Evolutionary conservation across 1,140 invertebrate genomes (phyloP).

Genomic region (Ladona fulva): DNA sequence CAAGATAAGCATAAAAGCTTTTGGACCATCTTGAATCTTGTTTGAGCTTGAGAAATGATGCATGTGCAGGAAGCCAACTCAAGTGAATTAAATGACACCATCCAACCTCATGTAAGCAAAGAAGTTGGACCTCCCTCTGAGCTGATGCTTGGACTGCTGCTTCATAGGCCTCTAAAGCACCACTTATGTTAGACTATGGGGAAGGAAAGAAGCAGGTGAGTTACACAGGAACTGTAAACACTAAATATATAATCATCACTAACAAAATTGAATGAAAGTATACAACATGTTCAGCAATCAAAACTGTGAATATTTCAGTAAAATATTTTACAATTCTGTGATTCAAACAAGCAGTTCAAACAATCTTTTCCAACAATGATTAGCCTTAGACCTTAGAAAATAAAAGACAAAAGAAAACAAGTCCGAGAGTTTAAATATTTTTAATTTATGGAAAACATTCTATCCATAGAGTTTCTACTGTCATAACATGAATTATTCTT

Average conservation of each 20-base stretch:
- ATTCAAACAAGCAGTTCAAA: too few relatives aligned
- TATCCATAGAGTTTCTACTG: too few relatives aligned
- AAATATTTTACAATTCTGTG: too few relatives aligned
- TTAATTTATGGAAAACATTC: too few relatives aligned
- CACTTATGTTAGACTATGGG: slow-evolving; percentile 48
- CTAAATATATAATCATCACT: not conserved
- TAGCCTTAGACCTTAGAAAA: too few relatives aligned
- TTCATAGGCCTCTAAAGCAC: slow-evolving; percentile 49
- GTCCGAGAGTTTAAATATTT: too few relatives aligned
- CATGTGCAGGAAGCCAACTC: slow-evolving; percentile 46
- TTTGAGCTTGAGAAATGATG: slow-evolving; percentile 48
- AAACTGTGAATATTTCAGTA: too few relatives aligned
- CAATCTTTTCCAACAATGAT: too few relatives aligned
- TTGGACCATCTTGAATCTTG: slow-evolving; percentile 58
- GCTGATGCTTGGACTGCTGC: slow-evolving; percentile 48
- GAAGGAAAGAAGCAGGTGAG: not conserved
- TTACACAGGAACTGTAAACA: not conserved
- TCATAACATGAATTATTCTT: too few relatives aligned
- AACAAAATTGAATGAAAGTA: too few relatives aligned
- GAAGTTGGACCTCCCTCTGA: slow-evolving; percentile 56
- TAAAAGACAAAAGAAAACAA: too few relatives aligned
- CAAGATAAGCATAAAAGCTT: slow-evolving; percentile 59
- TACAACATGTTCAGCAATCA: too few relatives aligned
- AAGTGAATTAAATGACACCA: slow-evolving; percentile 61
- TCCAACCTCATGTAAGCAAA: slow-evolving; percentile 61